Conservation (phyloP, 2,797 vertebrate species). For the Spondyliosoma cantharus region DNA sequence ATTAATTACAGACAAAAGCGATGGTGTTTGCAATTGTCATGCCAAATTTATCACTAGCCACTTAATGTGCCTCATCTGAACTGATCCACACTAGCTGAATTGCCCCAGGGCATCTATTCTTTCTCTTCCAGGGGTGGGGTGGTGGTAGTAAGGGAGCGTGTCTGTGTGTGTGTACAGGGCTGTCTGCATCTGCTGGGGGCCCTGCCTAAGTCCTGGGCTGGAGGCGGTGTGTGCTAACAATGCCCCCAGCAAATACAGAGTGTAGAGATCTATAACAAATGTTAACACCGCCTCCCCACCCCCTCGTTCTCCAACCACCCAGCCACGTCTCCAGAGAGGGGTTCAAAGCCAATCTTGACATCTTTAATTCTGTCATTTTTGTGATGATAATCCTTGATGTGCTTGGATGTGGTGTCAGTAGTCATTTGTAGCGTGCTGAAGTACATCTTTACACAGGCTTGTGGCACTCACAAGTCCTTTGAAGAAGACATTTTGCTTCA, state of each 20-base stretch:
- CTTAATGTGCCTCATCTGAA: constrained; percentile 98
- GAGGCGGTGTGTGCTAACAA: constrained; percentile 92
- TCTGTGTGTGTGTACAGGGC: constrained; percentile 67
- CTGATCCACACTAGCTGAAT: constrained; percentile 88
- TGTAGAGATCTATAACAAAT: constrained; percentile 84
- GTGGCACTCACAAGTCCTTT: constrained; percentile 18
- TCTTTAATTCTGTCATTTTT: constrained; percentile 84
- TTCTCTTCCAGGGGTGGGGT: constrained; percentile 76
- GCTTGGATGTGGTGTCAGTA: constrained; percentile 77
- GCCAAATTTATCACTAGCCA: constrained; percentile 99
- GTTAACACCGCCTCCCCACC: constrained; percentile 65
- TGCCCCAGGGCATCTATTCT: constrained; percentile 85
- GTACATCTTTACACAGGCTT: constrained; percentile 75
- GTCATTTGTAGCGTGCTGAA: constrained; percentile 74
- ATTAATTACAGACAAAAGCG: constrained; percentile 99
- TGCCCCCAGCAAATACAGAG: constrained; percentile 93
- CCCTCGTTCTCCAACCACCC: constrained; percentile 68
- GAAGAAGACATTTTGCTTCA: constrained; percentile 27
- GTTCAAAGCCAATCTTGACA: constrained; percentile 81
- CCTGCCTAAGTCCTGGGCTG: constrained; percentile 88
- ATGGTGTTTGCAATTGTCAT: constrained; percentile 97
- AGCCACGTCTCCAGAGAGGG: constrained; percentile 67
- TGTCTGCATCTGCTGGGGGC: constrained; percentile 90
- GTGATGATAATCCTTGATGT: constrained; percentile 88
- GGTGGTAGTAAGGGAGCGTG: constrained; percentile 68